phyloP scores from a whole-genome alignment of 2,797 vertebrate species.

The Labeo calbasu region DNA sequence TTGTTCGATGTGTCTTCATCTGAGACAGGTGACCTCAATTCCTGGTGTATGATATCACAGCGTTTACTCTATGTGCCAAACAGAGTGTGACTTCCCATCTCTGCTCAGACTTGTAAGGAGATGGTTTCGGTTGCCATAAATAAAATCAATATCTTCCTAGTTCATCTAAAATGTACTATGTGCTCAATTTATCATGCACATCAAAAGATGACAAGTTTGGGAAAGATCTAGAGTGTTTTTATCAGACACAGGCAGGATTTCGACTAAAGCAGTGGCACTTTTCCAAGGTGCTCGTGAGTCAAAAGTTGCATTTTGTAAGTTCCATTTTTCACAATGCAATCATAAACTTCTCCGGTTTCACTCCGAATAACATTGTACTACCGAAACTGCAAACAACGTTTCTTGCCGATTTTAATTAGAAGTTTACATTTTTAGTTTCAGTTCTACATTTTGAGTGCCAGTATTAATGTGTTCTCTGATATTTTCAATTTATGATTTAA shows the following conservation, averaged over 20 bases:
- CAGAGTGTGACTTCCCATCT: slow-evolving; percentile 34
- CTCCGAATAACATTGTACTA: not conserved
- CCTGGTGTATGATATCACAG: slow-evolving; percentile 29
- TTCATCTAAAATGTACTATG: not conserved
- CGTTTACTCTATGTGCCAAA: slow-evolving; percentile 64
- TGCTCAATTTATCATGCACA: slow-evolving; percentile 20
- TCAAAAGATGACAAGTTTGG: not conserved
- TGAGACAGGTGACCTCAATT: slow-evolving; percentile 29
- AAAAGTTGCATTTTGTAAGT: slow-evolving; percentile 11
- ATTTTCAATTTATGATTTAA: not conserved
- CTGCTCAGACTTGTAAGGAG: slow-evolving; percentile 54
- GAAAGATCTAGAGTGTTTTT: slow-evolving; percentile 24
- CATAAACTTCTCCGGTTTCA: not conserved
- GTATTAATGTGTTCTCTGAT: not conserved
- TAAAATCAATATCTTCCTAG: slow-evolving; percentile 52
- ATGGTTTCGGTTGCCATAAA: slow-evolving; percentile 66
- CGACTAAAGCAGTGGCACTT: slow-evolving; percentile 25
- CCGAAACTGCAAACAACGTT: not conserved
- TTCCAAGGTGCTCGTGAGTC: slow-evolving; percentile 17
- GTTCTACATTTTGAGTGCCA: slow-evolving; percentile 13
- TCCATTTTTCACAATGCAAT: not conserved
- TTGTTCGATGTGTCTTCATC: slow-evolving; percentile 31
- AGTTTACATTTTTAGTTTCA: not conserved
- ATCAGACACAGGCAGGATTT: slow-evolving; percentile 1
- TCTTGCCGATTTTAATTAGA: not conserved